Percentiles rank a stretch among this genome's conserved stretches.
These are phyloP conservation scores for Drosophila phalerata DNA, from an alignment of 2,888 invertebrate genomes.

Conservation along the genomic window DNA sequence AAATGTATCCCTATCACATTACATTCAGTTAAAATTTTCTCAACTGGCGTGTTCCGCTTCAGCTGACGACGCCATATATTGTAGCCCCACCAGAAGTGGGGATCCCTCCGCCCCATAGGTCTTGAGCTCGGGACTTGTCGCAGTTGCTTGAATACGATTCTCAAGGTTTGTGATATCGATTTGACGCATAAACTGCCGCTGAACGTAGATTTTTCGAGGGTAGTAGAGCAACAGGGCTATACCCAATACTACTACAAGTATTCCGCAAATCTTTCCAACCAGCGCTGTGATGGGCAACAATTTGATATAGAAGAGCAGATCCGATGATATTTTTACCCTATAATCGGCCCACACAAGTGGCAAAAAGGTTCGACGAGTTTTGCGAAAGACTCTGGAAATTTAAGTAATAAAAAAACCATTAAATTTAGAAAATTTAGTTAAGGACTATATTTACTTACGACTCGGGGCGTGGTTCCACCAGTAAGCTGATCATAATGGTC, in stretches of 20 bases:
- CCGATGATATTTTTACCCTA: slow-evolving; percentile 60
- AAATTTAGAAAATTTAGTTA: neutral
- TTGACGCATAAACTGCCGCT: slow-evolving; percentile 66
- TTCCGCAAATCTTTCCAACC: slow-evolving; percentile 56
- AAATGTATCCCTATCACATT: slow-evolving; percentile 46
- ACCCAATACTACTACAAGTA: slow-evolving; percentile 52
- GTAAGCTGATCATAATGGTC: slow-evolving; percentile 91
- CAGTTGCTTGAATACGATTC: slow-evolving; percentile 34
- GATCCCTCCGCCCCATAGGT: slow-evolving; percentile 52
- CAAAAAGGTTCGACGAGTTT: slow-evolving; percentile 63
- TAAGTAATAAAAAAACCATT: neutral
- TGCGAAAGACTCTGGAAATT: slow-evolving; percentile 64
- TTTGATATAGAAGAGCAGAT: slow-evolving; percentile 62
- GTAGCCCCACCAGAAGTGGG: slow-evolving; percentile 61
- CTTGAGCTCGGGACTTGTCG: slow-evolving; percentile 35
- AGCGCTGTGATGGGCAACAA: slow-evolving; percentile 54
- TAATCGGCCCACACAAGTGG: slow-evolving; percentile 81
- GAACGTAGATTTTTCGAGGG: slow-evolving; percentile 59
- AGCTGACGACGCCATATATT: slow-evolving; percentile 37
- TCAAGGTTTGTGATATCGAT: slow-evolving; percentile 70
- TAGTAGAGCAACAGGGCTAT: slow-evolving; percentile 68
- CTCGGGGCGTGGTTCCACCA: slow-evolving; percentile 88
- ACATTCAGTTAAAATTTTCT: slow-evolving; percentile 11
- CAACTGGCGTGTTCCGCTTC: slow-evolving; percentile 27
- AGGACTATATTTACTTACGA: slow-evolving; percentile 86